phyloP scores from a whole-genome alignment of 1,140 invertebrate species.

The Plectrocnemia conspersa region DNA sequence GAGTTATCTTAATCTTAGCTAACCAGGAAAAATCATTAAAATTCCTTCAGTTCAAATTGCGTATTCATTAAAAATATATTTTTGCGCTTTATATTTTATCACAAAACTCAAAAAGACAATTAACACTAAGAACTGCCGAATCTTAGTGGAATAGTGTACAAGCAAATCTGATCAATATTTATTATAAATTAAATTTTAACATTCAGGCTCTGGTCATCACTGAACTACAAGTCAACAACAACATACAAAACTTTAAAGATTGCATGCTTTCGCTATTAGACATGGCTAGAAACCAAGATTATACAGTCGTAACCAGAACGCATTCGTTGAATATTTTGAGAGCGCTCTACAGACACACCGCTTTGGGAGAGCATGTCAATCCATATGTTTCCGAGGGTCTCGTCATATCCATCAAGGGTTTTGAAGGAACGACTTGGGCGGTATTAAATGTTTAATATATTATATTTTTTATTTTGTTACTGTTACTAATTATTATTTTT shows the following conservation, averaged over 20 bases:
- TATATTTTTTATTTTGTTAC: not conserved
- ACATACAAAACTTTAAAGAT: slow-evolving; percentile 54
- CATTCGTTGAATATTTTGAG: slow-evolving; percentile 85
- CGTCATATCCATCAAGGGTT: slow-evolving; percentile 67
- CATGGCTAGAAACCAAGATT: slow-evolving; percentile 19
- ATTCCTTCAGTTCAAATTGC: no score
- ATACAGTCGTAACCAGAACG: slow-evolving; percentile 54
- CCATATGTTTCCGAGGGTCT: slow-evolving; percentile 70
- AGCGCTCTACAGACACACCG: slow-evolving; percentile 70
- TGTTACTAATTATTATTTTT: slow-evolving; percentile 9
- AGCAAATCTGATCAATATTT: no score
- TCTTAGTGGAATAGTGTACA: no score
- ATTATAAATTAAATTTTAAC: no score
- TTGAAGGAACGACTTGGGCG: slow-evolving; percentile 71
- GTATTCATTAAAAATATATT: no score
- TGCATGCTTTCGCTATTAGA: slow-evolving; percentile 58
- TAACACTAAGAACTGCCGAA: no score
- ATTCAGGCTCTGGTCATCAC: slow-evolving; percentile 68
- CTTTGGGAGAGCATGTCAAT: slow-evolving; percentile 67
- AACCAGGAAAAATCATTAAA: no score
- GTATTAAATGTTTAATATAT: slow-evolving; percentile 55
- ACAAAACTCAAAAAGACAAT: no score
- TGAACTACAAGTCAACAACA: slow-evolving; percentile 56
- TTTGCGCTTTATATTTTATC: no score
- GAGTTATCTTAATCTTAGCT: no score